Evolutionary conservation across 2,797 vertebrate genomes (phyloP).

Genomic region (Gymnodraco acuticeps): DNA sequence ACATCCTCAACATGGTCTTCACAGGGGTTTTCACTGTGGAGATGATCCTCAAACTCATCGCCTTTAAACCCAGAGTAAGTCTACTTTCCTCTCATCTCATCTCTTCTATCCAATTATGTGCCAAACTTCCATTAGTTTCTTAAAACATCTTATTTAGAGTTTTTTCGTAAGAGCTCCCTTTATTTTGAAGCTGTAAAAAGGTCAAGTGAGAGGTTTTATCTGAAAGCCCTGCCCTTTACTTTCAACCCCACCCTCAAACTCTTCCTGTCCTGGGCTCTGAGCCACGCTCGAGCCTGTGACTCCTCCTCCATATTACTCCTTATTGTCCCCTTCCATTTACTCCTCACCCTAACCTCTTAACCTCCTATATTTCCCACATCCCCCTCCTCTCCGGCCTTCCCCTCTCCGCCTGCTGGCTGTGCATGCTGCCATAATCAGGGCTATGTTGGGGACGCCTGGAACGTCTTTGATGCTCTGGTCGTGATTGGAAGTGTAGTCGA

Average conservation of each 20-base stretch:
- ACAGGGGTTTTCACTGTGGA: constrained; percentile 98
- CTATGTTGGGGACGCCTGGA: constrained; percentile 99
- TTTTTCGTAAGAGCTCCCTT: constrained; percentile 4
- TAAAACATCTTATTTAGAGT: not conserved
- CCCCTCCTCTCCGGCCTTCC: constrained; percentile 21
- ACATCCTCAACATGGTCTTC: constrained; percentile 99
- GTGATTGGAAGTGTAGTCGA: constrained; percentile 99
- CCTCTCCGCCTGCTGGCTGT: constrained; percentile 72
- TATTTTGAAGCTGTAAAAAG: not conserved
- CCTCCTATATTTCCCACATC: constrained; percentile 32
- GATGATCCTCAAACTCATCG: constrained; percentile 98
- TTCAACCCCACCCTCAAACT: constrained; percentile 28
- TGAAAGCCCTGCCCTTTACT: constrained; percentile 6
- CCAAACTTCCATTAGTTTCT: not conserved
- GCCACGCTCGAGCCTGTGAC: constrained; percentile 11
- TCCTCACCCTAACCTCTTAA: constrained; percentile 35
- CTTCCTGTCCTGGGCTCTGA: constrained; percentile 23
- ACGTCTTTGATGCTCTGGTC: constrained; percentile 99
- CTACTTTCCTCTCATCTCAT: constrained; percentile 16
- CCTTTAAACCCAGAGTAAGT: constrained; percentile 97
- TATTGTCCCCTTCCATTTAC: constrained; percentile 17
- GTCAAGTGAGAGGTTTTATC: not conserved
- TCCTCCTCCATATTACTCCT: constrained; percentile 19
- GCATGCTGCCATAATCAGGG: constrained; percentile 92
- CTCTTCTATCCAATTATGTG: not conserved